Percentiles rank a stretch among this genome's conserved stretches.
These are phyloP conservation scores for Drosophila jambulina DNA, from an alignment of 1,140 invertebrate species.

Conservation along the genomic window DNA sequence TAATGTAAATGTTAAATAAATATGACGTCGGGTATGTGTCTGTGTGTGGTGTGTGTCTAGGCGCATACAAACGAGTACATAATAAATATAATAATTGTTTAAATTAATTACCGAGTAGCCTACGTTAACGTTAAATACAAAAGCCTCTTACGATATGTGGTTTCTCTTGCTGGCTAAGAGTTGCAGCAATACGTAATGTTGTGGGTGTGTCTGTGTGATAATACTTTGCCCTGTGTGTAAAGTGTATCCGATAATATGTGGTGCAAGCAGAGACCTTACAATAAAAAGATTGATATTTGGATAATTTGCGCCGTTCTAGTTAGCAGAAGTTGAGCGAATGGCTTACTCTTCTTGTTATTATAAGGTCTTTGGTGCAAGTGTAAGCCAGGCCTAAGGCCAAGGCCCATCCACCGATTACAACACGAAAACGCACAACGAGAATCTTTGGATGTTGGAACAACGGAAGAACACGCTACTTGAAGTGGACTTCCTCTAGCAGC, in stretches of 20 bases:
- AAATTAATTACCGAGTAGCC: constrained; percentile 68
- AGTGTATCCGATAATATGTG: constrained; percentile 51
- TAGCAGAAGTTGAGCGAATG: too few relatives aligned
- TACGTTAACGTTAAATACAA: constrained; percentile 75
- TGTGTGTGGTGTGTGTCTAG: constrained; percentile 15
- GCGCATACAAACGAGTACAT: constrained; percentile 40
- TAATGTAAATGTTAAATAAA: constrained; percentile 61
- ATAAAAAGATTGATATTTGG: too few relatives aligned
- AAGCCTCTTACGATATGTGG: constrained; percentile 83
- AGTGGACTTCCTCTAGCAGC: constrained; percentile 48
- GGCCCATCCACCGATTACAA: constrained; percentile 54
- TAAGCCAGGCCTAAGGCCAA: constrained; percentile 11
- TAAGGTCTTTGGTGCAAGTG: constrained; percentile 16
- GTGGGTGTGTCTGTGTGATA: constrained; percentile 46
- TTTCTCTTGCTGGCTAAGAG: constrained; percentile 64
- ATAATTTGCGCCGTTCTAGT: too few relatives aligned
- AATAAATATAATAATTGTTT: constrained; percentile 41
- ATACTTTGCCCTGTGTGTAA: constrained; percentile 65
- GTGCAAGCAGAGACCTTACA: constrained; percentile 13
- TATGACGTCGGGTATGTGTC: constrained; percentile 43
- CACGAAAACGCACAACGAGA: constrained; percentile 72
- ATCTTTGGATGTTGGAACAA: constrained; percentile 78
- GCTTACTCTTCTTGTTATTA: neutral
- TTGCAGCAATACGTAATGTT: constrained; percentile 50
- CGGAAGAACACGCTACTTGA: constrained; percentile 42